Evolutionary conservation across 2,113 vertebrate genomes (phyloP).

Genomic region (Cheirogaleus medius): DNA sequence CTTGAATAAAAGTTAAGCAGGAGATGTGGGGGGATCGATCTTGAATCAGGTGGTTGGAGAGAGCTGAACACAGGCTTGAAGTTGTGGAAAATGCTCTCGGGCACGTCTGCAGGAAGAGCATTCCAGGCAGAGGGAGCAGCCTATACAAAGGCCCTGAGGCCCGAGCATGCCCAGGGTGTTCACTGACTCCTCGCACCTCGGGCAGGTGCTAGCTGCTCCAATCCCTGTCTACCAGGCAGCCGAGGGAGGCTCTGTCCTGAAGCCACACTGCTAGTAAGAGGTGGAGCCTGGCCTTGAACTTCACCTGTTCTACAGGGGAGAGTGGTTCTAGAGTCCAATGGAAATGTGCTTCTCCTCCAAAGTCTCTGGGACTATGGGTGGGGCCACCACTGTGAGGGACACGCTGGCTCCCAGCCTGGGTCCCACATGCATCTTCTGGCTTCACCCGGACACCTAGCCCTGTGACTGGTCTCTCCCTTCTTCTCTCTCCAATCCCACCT

Average conservation of each 20-base stretch:
- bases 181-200: not conserved
- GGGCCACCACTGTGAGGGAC: not conserved
- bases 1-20: not conserved
- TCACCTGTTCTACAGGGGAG: not conserved
- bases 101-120: not conserved
- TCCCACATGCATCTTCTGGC: fast-evolving
- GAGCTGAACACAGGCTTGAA: not conserved
- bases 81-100: not conserved
- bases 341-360: not conserved
- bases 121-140: not conserved
- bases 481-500: not conserved
- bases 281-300: not conserved
- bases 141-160: not conserved
- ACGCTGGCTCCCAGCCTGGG: not conserved
- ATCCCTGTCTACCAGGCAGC: not conserved
- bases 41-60: not conserved
- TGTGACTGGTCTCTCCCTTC: not conserved
- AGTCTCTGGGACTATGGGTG: not conserved
- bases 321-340: not conserved
- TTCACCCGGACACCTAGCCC: not conserved
- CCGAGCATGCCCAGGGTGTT: not conserved
- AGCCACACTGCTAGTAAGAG: not conserved
- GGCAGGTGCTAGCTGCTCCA: too few species aligned
- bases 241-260: not conserved
- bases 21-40: fast-evolving